Base-by-base conservation (phyloP, 2,113 vertebrate genomes). In the Chaetura pelagica region DNA sequence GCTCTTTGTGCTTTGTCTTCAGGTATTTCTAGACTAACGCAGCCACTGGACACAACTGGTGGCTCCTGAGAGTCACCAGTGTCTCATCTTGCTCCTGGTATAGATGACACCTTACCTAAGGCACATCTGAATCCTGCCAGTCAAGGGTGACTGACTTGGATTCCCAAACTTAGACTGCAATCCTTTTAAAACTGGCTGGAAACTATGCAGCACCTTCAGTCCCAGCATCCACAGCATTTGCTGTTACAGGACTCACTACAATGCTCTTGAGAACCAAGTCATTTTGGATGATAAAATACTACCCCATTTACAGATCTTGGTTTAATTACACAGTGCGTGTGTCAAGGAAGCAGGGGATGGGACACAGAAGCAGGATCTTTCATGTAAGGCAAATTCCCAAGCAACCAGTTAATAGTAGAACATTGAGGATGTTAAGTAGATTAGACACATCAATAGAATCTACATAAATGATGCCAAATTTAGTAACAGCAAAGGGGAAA, bases 361-460 rank as follows among this genome's bases (percentile, higher is more conserved):
- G 85, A 75, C 64, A 58, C 21, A 78, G 68, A 62, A 88, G 44
- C 23, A 67, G 75, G 84, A 38, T 95, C 83, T 91, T 96, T 51
- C 13, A 4, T 67, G 55, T 80, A 69, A 87, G 46, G 58, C 79
- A 96, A 92, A 93, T 97, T 97, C 96, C 93, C 82, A 87, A 90
- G 84, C 86, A 96, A 89, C 74, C 84, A 73, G 61, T 85, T 96
- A 94, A 94, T 86, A 87, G 90, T 61, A 78, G 96, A 96, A 90
- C 88, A 89, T 42, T 7, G 58, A 57, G 76, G 86, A 91, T 49
- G 68, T 77, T 92, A 95, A 96, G 94, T 72, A 97, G 96, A 97
- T 94, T 96, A 97, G 97, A 92, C 94, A 88, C 89, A 86, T 87
- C 95, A 89, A 95, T 93, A 92, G 95, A 96, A 97, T 93, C 95